Evolutionary conservation across 2,797 vertebrate genomes (phyloP), one percentile per base, ranked within the genome.

Genomic region (Florisuga fusca): DNA sequence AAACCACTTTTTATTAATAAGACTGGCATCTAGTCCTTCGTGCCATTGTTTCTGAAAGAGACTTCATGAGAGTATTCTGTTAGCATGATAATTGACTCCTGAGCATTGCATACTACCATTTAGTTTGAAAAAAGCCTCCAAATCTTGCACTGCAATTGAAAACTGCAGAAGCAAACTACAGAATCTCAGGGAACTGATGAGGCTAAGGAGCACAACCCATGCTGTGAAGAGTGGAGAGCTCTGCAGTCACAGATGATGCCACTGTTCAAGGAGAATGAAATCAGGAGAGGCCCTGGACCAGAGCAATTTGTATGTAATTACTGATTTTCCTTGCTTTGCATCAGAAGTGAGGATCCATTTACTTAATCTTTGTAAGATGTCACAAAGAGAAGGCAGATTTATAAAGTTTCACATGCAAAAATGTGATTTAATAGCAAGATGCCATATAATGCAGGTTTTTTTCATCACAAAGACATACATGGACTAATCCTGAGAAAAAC

Each of bases 361-460:
- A 81, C 34, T 53, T 76, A 25, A 26, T 41, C 77, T 79, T 78
- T 76, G 36, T n/a, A 62, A 67, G 23, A 27, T 62, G 23, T 26
- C 29, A 80, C 67, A 76, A 5, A 53, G 50, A 20, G 31, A 84
- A 53, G 43, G 29, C 2, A 3, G 31, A 63, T 53, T 86, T 51
- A 72, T 3, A 53, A 41, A 94, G 72, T 69, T 95, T 84, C 41
- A 74, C 86, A 93, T 22, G 36, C 31, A 92, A 84, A 25, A 88
- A 29, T 41, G 33, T 48, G 67, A 54, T 81, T 93, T 83, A 90
- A 91, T 82, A 83, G 46, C 16, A 92, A 50, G 50, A 81, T 89
- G 92, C 77, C 69, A 89, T 76, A 75, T 61, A 63, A 66, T 25
- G n/a, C 34, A 58, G 51, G 27, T 79, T 76, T 71, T 71, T 74